Conservation (phyloP, 2,888 invertebrate genomes). For the Himalopsyche kuldschensis region DNA sequence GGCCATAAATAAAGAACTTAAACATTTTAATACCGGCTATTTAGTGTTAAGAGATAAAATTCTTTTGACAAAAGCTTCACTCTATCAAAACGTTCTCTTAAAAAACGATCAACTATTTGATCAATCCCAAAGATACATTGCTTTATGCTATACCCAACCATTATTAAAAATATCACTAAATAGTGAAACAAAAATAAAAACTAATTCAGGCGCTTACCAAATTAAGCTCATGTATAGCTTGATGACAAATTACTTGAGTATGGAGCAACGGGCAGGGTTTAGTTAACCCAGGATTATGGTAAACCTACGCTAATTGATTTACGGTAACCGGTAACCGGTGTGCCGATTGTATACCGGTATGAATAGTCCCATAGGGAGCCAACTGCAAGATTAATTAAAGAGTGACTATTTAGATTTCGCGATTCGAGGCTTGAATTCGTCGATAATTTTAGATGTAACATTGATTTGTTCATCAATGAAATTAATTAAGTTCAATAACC, state of each 20-base stretch:
- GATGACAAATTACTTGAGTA: slow-evolving; percentile 1
- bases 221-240: not conserved
- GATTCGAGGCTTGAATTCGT: not conserved
- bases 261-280: not conserved
- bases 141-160: no score
- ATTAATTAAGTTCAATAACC: no score
- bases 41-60: no score
- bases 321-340: not conserved
- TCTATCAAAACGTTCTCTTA: no score
- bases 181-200: no score
- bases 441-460: not conserved
- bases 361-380: not conserved
- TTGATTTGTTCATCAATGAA: no score
- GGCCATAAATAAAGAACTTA: no score
- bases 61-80: no score
- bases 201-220: not conserved
- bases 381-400: not conserved
- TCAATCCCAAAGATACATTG: no score
- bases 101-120: no score
- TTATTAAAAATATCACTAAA: no score
- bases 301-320: slow-evolving; percentile 28
- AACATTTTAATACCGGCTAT: no score
- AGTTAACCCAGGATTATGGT: not conserved
- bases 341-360: not conserved
- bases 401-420: not conserved